Base-by-base conservation (phyloP, 2,113 vertebrate species). In the Turdus rufiventris region DNA sequence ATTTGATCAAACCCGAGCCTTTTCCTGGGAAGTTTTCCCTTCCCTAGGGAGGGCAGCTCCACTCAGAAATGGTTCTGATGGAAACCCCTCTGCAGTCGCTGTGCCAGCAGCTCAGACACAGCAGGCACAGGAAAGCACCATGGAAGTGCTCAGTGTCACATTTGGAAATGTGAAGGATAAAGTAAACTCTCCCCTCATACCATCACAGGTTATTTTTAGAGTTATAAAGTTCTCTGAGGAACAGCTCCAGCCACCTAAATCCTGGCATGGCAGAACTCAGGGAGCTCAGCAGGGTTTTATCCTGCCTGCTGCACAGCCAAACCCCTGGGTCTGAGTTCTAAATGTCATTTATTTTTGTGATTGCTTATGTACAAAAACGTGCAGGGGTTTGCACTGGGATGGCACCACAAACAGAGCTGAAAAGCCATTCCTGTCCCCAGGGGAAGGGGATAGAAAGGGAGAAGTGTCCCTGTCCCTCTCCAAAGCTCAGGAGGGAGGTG, bases 401-500 rank as follows among this genome's bases (percentile, higher is more conserved):
- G 91, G 40, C 48, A 58, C 18, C 0, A 42, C 0, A 12, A 42
- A 21, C 33, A 45, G 71, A 60, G 15, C 31, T 8, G 3, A 82
- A 93, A 96, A 61, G 84, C 67, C 85, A 71, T 21, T 43, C 5
- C 81, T 88, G 78, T 38, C 67, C 78, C 45, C 42, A 36, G 83
- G 34, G 67, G 18, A 9, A 48, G 40, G 16, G 61, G 45, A 38
- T 0, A 1, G n/a, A 1, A 19, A 25, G 3, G 24, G 19, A 47
- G 15, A 45, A 0, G 3, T 4, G 38, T 47, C 71, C 85, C 38
- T 47, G 14, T 26, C 12, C 38, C 72, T 54, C 24, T 34, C 31
- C 61, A 5, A 3, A 28, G 73, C 54, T 34, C 25, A 0, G 31
- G 31, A 62, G 29, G 23, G 31, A 5, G 1, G 23, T 0, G 7